Percentiles rank a stretch among this genome's conserved stretches.
Evolutionary conservation across 2,113 vertebrate species (phyloP).

Genomic region (Stegastes partitus): DNA sequence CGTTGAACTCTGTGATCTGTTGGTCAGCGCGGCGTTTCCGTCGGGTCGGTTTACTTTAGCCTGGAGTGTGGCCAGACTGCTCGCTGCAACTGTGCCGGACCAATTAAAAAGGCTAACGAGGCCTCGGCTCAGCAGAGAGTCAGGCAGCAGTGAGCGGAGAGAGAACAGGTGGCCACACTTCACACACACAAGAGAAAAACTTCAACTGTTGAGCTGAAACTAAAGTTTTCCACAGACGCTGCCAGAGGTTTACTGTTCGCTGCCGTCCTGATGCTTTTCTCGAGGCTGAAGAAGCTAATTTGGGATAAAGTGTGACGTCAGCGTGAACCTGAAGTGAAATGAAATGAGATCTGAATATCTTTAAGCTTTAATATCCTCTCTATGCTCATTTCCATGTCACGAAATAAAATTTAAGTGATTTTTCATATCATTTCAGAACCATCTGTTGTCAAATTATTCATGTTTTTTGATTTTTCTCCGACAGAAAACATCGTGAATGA

Average conservation of each 20-base stretch:
- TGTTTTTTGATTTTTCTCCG: too few species aligned
- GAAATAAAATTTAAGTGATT: too few species aligned
- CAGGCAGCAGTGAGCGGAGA: slow-evolving; percentile 16
- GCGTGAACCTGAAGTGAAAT: too few species aligned
- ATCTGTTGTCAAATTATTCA: too few species aligned
- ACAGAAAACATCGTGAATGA: too few species aligned
- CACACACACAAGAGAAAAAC: not conserved
- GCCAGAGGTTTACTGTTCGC: not conserved
- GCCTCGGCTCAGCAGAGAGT: slow-evolving; percentile 51
- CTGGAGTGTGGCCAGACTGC: slow-evolving; percentile 68
- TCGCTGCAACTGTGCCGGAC: slow-evolving; percentile 62
- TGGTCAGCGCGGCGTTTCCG: slow-evolving; percentile 71
- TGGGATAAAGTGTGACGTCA: too few species aligned
- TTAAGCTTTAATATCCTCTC: not conserved
- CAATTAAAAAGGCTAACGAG: slow-evolving; percentile 86
- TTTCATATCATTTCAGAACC: too few species aligned
- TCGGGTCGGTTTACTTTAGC: slow-evolving; percentile 73
- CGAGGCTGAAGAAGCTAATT: not conserved
- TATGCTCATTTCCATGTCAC: too few species aligned
- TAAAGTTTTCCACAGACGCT: slow-evolving; percentile 5
- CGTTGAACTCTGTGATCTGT: slow-evolving; percentile 51
- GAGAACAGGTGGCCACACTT: not conserved
- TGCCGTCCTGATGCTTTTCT: not conserved
- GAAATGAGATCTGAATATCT: not conserved
- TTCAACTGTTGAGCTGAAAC: not conserved